Evolutionary conservation across 2,113 vertebrate genomes (phyloP).

Genomic region (Thalassoma bifasciatum): DNA sequence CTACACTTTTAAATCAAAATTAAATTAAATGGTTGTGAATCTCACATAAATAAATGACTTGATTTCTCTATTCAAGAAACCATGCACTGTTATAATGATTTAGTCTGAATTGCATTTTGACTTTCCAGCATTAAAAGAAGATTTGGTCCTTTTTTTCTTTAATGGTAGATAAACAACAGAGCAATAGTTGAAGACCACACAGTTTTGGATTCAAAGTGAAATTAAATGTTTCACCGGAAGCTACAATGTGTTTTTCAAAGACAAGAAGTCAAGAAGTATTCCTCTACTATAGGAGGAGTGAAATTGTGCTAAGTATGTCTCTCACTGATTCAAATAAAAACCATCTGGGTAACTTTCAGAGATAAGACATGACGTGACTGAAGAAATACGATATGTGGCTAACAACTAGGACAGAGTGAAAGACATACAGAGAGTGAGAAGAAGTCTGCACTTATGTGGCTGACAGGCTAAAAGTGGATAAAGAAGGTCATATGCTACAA

Average conservation of each 20-base stretch:
- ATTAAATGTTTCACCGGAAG: background rate
- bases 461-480: background rate
- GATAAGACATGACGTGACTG: background rate
- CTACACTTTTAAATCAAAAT: too few species aligned
- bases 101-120: background rate
- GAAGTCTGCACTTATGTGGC: background rate
- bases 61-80: background rate
- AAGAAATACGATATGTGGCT: constrained; percentile 2
- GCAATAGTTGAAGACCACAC: background rate
- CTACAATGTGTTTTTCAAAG: background rate
- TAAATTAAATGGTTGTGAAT: background rate
- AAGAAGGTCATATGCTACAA: background rate
- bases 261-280: too few species aligned
- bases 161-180: background rate
- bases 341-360: background rate
- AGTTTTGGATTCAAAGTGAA: background rate
- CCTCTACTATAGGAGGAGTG: too few species aligned
- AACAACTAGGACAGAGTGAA: background rate
- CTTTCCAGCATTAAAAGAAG: background rate
- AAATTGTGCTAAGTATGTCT: background rate
- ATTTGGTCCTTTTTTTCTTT: background rate
- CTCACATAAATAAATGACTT: background rate
- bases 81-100: background rate
- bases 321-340: background rate
- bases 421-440: background rate